Percentiles rank a stretch among this genome's conserved stretches.
phyloP scores from a whole-genome alignment of 2,113 vertebrate genomes.

The Pseudopipra pipra region DNA sequence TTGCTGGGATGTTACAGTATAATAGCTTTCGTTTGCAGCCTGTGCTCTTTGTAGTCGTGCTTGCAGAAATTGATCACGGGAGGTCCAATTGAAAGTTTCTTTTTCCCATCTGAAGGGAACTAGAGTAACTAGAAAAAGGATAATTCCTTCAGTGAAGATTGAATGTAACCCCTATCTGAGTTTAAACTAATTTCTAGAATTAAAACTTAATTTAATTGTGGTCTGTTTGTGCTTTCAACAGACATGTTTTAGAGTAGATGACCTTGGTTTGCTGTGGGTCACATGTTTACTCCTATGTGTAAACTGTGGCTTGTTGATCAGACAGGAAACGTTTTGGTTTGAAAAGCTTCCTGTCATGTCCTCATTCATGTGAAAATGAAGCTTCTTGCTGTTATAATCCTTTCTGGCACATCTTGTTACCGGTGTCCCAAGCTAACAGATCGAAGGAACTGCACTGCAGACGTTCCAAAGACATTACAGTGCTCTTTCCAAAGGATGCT shows the following conservation, averaged over 20 bases:
- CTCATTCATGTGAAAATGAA: conserved; percentile 46
- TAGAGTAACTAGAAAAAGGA: not conserved
- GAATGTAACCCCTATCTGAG: not conserved
- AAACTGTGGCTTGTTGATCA: conserved; percentile 21
- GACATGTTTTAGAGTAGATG: not conserved
- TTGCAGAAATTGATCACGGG: not conserved
- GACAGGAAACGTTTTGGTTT: conserved; percentile 25
- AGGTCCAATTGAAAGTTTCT: not conserved
- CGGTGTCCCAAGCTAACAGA: not conserved
- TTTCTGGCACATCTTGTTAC: not conserved
- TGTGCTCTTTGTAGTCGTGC: not conserved
- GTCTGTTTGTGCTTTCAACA: not conserved
- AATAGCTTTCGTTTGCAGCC: not conserved
- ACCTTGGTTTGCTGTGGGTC: not conserved
- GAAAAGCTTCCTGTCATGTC: conserved; percentile 24
- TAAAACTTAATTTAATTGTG: not conserved
- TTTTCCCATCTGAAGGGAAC: not conserved
- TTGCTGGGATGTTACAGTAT: not conserved
- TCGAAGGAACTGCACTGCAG: not conserved
- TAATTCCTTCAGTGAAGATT: not conserved
- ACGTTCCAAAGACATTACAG: fast-evolving
- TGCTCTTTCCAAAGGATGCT: not conserved
- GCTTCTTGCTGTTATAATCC: not conserved
- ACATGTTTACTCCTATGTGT: conserved; percentile 4
- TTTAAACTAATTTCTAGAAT: not conserved